Percentiles rank a stretch among this genome's conserved stretches.
These are phyloP conservation scores for Apeltes quadracus DNA, from an alignment of 2,113 vertebrate species.

Conservation along the genomic window DNA sequence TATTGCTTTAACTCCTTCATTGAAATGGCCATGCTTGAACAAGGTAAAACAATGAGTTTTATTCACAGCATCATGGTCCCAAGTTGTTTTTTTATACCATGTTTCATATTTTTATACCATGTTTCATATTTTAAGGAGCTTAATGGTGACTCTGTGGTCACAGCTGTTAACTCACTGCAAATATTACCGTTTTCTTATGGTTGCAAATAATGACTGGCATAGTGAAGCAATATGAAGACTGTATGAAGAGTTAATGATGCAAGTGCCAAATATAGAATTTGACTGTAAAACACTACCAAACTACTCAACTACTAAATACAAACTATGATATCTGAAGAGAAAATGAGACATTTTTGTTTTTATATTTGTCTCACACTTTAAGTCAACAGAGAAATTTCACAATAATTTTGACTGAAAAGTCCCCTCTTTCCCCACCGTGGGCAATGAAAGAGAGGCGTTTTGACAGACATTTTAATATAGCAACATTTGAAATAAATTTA, in stretches of 20 bases:
- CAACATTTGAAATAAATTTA: constrained; percentile 40
- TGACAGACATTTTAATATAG: constrained; percentile 52
- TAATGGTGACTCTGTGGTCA: background rate
- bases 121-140: background rate
- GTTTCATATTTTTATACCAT: background rate
- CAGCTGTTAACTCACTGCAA: background rate
- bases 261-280: background rate
- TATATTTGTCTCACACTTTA: background rate
- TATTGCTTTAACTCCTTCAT: background rate
- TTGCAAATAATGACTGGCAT: background rate
- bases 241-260: background rate
- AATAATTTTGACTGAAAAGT: background rate
- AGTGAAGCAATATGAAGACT: background rate
- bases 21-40: background rate
- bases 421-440: background rate
- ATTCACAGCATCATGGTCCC: background rate
- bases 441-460: constrained; percentile 2
- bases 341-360: background rate
- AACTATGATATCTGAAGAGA: background rate
- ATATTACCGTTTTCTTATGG: background rate
- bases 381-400: background rate
- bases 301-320: background rate
- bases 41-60: background rate
- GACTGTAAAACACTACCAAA: background rate
- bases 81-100: background rate